A percentile compares a stretch with the other conserved stretches of the same genome.
These are phyloP conservation scores for Glossophaga mutica DNA, from an alignment of 2,797 vertebrate species.

Conservation along the genomic window DNA sequence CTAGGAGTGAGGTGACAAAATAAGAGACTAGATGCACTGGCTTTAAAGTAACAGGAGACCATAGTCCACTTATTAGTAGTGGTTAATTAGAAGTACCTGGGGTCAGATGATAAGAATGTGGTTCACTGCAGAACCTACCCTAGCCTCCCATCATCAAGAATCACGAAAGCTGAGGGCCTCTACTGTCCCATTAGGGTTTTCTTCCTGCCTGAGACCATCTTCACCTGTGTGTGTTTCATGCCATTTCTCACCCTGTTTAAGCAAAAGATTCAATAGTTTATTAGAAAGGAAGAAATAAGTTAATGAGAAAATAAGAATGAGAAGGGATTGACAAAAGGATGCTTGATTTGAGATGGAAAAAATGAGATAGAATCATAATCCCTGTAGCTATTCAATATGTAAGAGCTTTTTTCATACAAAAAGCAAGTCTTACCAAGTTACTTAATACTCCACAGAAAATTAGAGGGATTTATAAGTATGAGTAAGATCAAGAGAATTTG, in stretches of 20 bases:
- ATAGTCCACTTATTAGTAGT: not conserved
- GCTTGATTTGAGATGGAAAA: not conserved
- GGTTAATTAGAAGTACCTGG: not conserved
- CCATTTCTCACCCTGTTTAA: not conserved
- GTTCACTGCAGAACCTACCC: not conserved
- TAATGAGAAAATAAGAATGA: not conserved
- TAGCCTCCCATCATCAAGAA: not conserved
- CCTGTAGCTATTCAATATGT: not conserved
- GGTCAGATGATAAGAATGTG: not conserved
- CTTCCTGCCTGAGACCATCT: not conserved
- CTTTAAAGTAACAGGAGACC: not conserved
- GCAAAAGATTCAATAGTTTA: not conserved
- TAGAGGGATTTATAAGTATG: not conserved
- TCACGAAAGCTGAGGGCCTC: not conserved
- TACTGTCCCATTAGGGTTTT: not conserved
- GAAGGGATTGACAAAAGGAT: not conserved
- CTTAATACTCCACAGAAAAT: not conserved
- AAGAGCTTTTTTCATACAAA: not conserved
- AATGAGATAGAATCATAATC: not conserved
- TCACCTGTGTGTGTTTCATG: not conserved
- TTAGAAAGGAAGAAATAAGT: not conserved
- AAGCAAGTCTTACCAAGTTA: not conserved
- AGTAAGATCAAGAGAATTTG: slow-evolving; percentile 17
- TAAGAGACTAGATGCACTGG: not conserved
- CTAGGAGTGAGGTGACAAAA: not conserved